phyloP scores from a whole-genome alignment of 2,888 invertebrate species.

The Bombylius discolor region DNA sequence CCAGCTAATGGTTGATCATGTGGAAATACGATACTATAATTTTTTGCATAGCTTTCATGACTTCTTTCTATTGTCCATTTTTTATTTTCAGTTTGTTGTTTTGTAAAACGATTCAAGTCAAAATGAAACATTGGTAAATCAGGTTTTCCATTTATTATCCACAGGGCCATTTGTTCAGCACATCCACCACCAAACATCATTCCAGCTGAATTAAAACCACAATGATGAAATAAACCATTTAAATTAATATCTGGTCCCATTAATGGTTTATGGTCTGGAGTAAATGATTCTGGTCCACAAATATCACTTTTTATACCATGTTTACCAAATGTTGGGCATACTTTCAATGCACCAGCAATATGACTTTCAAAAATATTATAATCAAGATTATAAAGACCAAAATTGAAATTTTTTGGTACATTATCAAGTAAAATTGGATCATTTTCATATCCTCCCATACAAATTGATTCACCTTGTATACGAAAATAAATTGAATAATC shows the following conservation, averaged over 20 bases:
- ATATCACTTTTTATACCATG: slow-evolving; percentile 75
- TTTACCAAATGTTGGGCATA: slow-evolving; percentile 60
- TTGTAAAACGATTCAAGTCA: slow-evolving; percentile 73
- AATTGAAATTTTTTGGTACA: slow-evolving; percentile 64
- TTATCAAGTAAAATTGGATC: slow-evolving; percentile 71
- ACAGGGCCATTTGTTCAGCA: slow-evolving; percentile 70
- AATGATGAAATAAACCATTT: slow-evolving; percentile 67
- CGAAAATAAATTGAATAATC: slow-evolving; percentile 72
- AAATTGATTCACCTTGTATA: slow-evolving; percentile 69
- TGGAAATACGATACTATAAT: slow-evolving; percentile 71
- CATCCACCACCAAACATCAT: slow-evolving; percentile 87
- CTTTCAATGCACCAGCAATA: slow-evolving; percentile 53
- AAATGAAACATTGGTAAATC: slow-evolving; percentile 74
- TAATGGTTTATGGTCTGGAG: slow-evolving; percentile 80
- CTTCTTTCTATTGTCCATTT: slow-evolving; percentile 71
- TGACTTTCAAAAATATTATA: slow-evolving; percentile 74
- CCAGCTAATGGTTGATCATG: slow-evolving; percentile 74
- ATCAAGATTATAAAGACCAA: slow-evolving; percentile 74
- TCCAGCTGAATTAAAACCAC: slow-evolving; percentile 82
- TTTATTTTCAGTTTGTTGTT: slow-evolving; percentile 52
- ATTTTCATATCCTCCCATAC: slow-evolving; percentile 76
- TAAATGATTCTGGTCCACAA: slow-evolving; percentile 85
- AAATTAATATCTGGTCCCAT: slow-evolving; percentile 61
- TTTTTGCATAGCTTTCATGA: slow-evolving; percentile 81
- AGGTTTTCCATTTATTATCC: slow-evolving; percentile 74